phyloP scores from a whole-genome alignment of 2,888 invertebrate species.

The Nudaria mundana region DNA sequence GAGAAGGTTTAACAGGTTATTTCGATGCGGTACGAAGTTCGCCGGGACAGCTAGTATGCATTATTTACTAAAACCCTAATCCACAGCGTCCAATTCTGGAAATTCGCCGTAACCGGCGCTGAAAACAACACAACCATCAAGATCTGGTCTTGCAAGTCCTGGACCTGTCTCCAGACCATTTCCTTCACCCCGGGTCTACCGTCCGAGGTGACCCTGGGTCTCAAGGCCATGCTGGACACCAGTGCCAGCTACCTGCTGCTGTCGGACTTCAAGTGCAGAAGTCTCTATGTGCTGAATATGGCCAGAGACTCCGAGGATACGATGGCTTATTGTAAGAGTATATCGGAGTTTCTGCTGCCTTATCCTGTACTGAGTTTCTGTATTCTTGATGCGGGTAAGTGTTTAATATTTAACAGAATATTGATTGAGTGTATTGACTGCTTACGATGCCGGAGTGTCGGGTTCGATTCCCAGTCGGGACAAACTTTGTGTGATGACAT shows the following conservation, averaged over 20 bases:
- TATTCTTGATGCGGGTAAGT: slow-evolving; percentile 88
- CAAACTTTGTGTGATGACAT: too few species aligned
- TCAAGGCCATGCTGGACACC: slow-evolving; percentile 91
- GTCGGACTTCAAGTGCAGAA: slow-evolving; percentile 92
- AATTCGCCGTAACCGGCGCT: slow-evolving; percentile 95
- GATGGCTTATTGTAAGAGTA: slow-evolving; percentile 84
- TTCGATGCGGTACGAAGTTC: too few species aligned
- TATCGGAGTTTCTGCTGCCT: slow-evolving; percentile 93
- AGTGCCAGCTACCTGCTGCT: slow-evolving; percentile 93
- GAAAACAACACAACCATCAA: slow-evolving; percentile 94
- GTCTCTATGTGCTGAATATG: slow-evolving; percentile 90
- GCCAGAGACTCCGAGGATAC: slow-evolving; percentile 74
- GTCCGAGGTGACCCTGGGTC: slow-evolving; percentile 54
- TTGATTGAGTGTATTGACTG: too few species aligned
- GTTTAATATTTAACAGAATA: too few species aligned
- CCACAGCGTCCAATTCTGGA: slow-evolving; percentile 92
- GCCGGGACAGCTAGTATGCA: too few species aligned
- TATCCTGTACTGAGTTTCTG: slow-evolving; percentile 95
- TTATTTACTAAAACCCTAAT: too few species aligned
- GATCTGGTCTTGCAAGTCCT: slow-evolving; percentile 96
- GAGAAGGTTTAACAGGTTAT: too few species aligned
- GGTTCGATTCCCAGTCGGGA: too few species aligned
- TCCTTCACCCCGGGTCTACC: slow-evolving; percentile 81
- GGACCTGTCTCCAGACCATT: slow-evolving; percentile 96
- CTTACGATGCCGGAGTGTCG: too few species aligned